Base-by-base conservation (phyloP, 2,113 vertebrate genomes). In the Microcebus griseorufus region DNA sequence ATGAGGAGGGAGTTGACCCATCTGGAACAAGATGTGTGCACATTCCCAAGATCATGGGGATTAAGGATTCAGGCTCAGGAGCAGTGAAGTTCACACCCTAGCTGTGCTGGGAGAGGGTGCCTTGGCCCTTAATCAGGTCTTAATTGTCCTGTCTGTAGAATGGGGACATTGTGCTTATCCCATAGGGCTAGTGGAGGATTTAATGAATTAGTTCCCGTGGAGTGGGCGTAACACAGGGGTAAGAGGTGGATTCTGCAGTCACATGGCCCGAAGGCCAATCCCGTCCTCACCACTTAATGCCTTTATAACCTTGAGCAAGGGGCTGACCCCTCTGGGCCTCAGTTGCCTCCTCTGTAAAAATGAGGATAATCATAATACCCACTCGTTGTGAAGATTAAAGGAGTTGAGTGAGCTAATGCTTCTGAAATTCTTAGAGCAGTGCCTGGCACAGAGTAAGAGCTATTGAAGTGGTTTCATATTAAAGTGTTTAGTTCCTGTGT, bases 181-280 rank as follows among this genome's bases (percentile, higher is more conserved):
- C 23, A 5, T 1, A n/a, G 39, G 67, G 27, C 14, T 42, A 29
- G 62, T 69, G 27, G 60, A 60, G 69, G 13, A 17, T 22, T 67
- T 67, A 22, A 5, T 9, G 48, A 79, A 32, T 22, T 17, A 58
- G 18, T 64, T 32, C 17, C 3, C 0, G 1, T 42, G n/a, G 10
- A 11, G 2, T 2, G 7, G 72, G 25, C 4, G 1, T 23, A 2
- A 17, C 5, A 5, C 11, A 9, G 51, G 2, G 23, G 3, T 25
- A 16, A 67, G 55, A 65, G 25, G 0, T 51, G 45, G 18, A 45
- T 45, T 64, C n/a, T 81, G 39, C 39, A 48, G 10, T 53, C 29
- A 51, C 72, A 23, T 3, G 37, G 18, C 29, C 29, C 0, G 0
- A 16, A 51, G 32, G 17, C 16, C 39, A 10, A 4, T n/a, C 34